Evolutionary conservation across 2,113 vertebrate genomes (phyloP), one percentile per base, ranked within the genome.

Genomic region (Saguinus midas): DNA sequence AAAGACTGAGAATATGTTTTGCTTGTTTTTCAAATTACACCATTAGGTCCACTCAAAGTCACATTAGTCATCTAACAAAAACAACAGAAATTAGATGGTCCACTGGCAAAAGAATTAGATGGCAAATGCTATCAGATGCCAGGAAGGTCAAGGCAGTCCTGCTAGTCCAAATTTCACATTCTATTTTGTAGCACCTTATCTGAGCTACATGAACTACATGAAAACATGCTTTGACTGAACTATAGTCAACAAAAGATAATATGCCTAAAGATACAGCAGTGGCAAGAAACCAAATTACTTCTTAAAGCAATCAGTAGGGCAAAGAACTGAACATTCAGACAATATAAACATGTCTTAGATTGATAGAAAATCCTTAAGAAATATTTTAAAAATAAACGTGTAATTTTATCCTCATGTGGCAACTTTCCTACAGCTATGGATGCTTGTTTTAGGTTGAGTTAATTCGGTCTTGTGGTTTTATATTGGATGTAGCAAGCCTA

Each of bases 401-500:
- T 12, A 64, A 64, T 64, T 64, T 64, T 64, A 64, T 64, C 61
- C 61, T 29, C 61, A 29, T 6, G 12, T 64, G 27, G 27, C 61
- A 64, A 29, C 61, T 29, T 14, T 35, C 66, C 66, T 68, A 68
- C 13, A 91, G 50, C 23, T 61, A 6, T 58, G 79, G n/a, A 40
- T 80, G 55, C 73, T 97, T 94, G 5, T 95, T 92, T 87, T 75
- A 78, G 35, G 40, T 61, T 91, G 82, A 73, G 92, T 93, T 96
- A 66, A 37, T 78, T 78, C 14, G 20, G n/a, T 50, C 48, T 81
- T 87, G 3, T 93, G 72, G 52, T 76, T 96, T 96, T 91, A 58
- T 82, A 81, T 90, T n/a, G 43, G 72, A 23, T 40, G 25, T 73
- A 75, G n/a, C 48, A 61, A 61, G 13, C n/a, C 57, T 61, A 91